Base-by-base conservation (phyloP, 2,113 vertebrate genomes). In the Alligator mississippiensis region DNA sequence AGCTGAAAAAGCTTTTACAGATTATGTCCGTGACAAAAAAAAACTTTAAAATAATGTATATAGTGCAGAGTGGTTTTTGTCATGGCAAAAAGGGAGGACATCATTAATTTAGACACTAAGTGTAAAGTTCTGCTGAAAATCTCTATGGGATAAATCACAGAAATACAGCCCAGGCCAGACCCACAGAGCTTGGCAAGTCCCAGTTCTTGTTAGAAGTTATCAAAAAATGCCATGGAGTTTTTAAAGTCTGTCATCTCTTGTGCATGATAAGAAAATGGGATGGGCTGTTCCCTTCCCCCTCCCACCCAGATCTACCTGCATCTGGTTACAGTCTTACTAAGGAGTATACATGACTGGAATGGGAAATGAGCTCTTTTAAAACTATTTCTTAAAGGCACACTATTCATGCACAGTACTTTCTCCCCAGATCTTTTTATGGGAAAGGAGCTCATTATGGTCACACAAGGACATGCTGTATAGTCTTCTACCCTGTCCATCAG, bases 11-110 rank as follows among this genome's bases (percentile, higher is more conserved):
- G 94, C 94, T 98, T 97, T 97, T 95, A 98, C 80, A 97, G 94
- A 97, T 84, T 87, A 93, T 89, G 89, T 90, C 94, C 94, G 93
- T 80, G 96, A 95, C 92, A 96, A 97, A 47, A 38, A 38, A 47
- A 97, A 96, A 90, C 90, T 97, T 97, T 97, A 98, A 95, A 93
- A 94, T 98, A 97, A 98, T 78, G 89, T 97, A 97, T 95, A 97
- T 94, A 96, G 89, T 12, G 64, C 84, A 94, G 92, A 97, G 85
- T 96, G 94, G 16, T 87, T 98, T 98, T 97, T 97, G 94, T 96
- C 92, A 86, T 85, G 92, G 90, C 88, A 93, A 96, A 95, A 96
- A 95, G 92, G 93, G 97, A 96, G 85, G 85, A 96, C 96, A 97
- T 96, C 90, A 97, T 97, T 97, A 97, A 97, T 97, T 97, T 96